Evolutionary conservation across 2,888 invertebrate species (phyloP), one percentile per base, ranked within the genome.

Genomic region (Epinotia demarniana): DNA sequence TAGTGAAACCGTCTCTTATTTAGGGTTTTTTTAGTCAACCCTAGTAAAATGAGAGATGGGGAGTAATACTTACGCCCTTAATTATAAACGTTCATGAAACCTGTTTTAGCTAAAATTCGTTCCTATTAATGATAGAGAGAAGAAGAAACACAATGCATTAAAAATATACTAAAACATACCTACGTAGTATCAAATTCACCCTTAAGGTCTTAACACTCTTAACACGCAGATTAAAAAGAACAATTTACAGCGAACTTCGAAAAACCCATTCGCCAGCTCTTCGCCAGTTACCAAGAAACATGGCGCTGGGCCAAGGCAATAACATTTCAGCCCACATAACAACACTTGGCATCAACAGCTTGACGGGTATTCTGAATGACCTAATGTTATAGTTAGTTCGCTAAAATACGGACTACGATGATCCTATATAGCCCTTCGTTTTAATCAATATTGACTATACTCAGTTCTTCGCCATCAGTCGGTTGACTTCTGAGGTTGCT

Each of bases 241-340:
- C 57, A 75, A 72, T 75, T 75, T 57, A 75, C 61, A 72, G 71
- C 67, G 61, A 72, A 72, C 66, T 60, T 6, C 16, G 80, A 82
- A 83, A 83, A 84, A 79, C 80, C 80, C 80, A 80, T 83, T 82
- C 81, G 77, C 76, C 77, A 77, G n/a, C n/a, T n/a, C n/a, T n/a
- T n/a, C n/a, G n/a, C n/a, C n/a, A 80, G 80, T 78, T 77, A 78
- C 61, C 79, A 79, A 81, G 81, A 81, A 81, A 79, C 81, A 83
- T 86, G 87, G 87, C 87, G 76, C 70, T 57, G 61, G 61, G 87
- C 87, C 87, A 87, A 86, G 77, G 81, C 85, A 85, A 85, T 86
- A 85, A 85, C 86, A 85, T 84, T 82, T 82, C 80, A 80, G 77
- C 78, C 80, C 78, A 80, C 80, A 80, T 81, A 82, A 82, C 83